Evolutionary conservation across 1,140 invertebrate genomes (phyloP), one percentile per base, ranked within the genome.

Genomic region (Hyphantria cunea): DNA sequence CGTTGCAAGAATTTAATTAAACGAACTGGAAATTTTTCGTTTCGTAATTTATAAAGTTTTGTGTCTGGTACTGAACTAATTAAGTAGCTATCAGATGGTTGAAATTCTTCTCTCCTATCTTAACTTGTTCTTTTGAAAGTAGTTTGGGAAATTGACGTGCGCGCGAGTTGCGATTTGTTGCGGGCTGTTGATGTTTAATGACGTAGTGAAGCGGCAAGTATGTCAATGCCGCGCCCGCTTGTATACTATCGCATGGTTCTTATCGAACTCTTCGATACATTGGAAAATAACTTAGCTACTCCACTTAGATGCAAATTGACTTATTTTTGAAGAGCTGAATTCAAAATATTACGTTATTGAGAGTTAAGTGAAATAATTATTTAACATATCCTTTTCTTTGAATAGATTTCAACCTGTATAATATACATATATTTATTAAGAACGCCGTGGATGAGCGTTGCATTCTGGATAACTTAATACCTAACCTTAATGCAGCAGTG

Each of bases 211-310:
- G 72, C 72, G 72, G 74, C 84, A 86, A 84, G 76, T 89, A 76
- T 89, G 86, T 89, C 86, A 89, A 87, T 89, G 86, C 77, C 86
- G 75, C 41, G 73, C 70, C 66, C 60, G 69, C 64, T 70, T 59
- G 44, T 60, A 66, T 66, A 79, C 77, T 86, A 86, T 83, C 78
- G 77, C 74, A 74, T 75, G 75, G 76, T 77, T 80, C 78, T 89
- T 85, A 89, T 87, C 83, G 84, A 84, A 79, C 78, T 82, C 74
- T 84, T 83, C 77, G 79, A 74, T 81, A 67, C 34, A 74, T 81
- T 75, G 75, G 71, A 84, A 83, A 84, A 80, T 64, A 73, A 76
- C 76, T 39, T 51, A 12, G 11, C 33, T 59, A 59, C 37, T 10
- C 37, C 37, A 39, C 37, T 10, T 60, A 60, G 47, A 33, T 25